These are phyloP conservation scores for Periphyllus acericola DNA, from an alignment of 2,888 invertebrate species.

Conservation along the genomic window DNA sequence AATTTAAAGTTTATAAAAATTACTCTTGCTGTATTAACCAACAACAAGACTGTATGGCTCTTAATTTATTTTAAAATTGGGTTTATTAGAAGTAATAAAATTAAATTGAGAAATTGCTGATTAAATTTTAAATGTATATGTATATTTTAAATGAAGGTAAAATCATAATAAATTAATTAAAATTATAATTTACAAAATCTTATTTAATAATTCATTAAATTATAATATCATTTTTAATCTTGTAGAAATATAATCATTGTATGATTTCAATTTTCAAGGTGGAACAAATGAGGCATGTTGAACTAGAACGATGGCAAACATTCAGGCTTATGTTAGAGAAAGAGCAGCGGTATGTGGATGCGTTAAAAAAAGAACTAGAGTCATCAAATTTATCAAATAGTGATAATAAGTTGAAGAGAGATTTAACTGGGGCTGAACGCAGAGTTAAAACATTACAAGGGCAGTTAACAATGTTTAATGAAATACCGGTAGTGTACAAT, in stretches of 20 bases:
- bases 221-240: too few relatives aligned
- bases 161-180: too few relatives aligned
- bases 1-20: too few relatives aligned
- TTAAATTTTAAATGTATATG: too few relatives aligned
- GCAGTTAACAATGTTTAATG: conserved; percentile 68
- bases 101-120: too few relatives aligned
- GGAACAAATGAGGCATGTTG: conserved; percentile 85
- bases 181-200: too few relatives aligned
- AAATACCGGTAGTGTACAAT: conserved; percentile 49
- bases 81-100: too few relatives aligned
- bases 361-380: conserved; percentile 76
- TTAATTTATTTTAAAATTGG: too few relatives aligned
- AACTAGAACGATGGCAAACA: conserved; percentile 84
- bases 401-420: conserved; percentile 68
- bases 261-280: conserved; percentile 71
- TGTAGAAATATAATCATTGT: conserved; percentile 1
- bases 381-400: conserved; percentile 65
- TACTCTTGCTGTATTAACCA: too few relatives aligned
- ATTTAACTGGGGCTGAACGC: conserved; percentile 73
- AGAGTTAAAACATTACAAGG: conserved; percentile 73
- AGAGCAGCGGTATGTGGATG: conserved; percentile 83
- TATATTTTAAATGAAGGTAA: too few relatives aligned
- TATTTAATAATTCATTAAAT: too few relatives aligned
- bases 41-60: too few relatives aligned
- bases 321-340: conserved; percentile 90